These are phyloP conservation scores for Arrhopalites spinosus DNA, from an alignment of 2,888 invertebrate species.

Conservation along the genomic window DNA sequence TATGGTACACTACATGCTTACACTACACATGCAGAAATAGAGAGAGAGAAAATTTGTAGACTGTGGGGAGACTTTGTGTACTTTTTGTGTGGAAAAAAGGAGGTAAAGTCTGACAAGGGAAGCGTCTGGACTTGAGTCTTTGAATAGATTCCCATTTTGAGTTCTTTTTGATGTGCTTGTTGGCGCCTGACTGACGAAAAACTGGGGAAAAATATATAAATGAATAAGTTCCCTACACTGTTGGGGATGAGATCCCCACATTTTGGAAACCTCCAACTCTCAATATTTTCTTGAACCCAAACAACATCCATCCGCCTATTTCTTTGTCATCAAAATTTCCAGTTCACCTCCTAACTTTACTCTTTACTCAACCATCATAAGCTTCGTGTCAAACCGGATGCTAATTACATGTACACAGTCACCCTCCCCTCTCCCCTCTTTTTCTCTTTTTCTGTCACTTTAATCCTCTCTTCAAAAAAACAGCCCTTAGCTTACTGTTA, in stretches of 20 bases:
- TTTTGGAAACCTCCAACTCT: background rate
- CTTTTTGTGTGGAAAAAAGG: too few relatives aligned
- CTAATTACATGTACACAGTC: background rate
- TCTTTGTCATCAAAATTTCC: conserved; percentile 9
- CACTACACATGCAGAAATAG: background rate
- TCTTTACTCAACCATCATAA: background rate
- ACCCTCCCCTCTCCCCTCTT: background rate
- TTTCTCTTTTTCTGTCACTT: background rate
- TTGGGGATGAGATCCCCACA: too few relatives aligned
- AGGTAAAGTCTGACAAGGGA: too few relatives aligned
- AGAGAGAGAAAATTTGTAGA: background rate
- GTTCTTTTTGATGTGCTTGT: conserved; percentile 3
- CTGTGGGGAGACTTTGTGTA: too few relatives aligned
- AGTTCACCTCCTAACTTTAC: background rate
- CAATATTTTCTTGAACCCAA: background rate
- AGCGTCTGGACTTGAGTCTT: background rate
- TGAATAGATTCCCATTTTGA: conserved; percentile 14
- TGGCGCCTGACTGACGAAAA: conserved; percentile 20
- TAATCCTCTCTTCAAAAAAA: background rate
- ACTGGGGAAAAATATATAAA: too few relatives aligned
- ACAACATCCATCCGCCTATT: conserved; percentile 12
- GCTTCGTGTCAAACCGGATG: conserved; percentile 12
- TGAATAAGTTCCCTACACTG: too few relatives aligned
- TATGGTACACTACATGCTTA: background rate
- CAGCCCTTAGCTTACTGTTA: too few relatives aligned